Base-by-base conservation (phyloP, 2,888 invertebrate genomes). In the Dryobota labecula region DNA sequence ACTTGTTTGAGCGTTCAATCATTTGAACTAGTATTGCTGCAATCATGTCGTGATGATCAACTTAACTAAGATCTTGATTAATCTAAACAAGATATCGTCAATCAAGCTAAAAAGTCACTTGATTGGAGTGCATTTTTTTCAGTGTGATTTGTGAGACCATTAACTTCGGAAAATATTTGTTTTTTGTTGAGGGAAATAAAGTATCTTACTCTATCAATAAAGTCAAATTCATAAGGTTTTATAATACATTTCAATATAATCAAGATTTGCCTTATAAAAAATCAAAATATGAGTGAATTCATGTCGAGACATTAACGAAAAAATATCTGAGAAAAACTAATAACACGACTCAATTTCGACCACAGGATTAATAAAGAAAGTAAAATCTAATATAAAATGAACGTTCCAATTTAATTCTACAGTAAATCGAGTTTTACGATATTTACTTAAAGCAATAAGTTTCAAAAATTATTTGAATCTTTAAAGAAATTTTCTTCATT, bases 121-220 rank as follows among this genome's bases (percentile, higher is more conserved):
- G n/a, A n/a, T n/a, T n/a, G n/a, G n/a, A n/a, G n/a, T n/a, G n/a
- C n/a, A n/a, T n/a, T n/a, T n/a, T n/a, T n/a, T 43, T 53, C 51
- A 73, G 69, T 20, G 49, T n/a, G 30, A 45, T 49, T 73, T 49
- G 33, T n/a, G n/a, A 24, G 18, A 47, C 20, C 8, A 11, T n/a
- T 65, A 24, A 18, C 4, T 76, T 33, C 1, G 1, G 30, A 5
- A 33, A 41, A 41, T 18, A 18, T n/a, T 47, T 13, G 0, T n/a
- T 49, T 73, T 60, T 51, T 13, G 5, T 4, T 27, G 1, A 20
- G 2, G 7, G 13, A 54, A 11, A 27, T 38, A 47, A 36, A 36
- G 6, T 24, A 15, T 15, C 24, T 3, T 13, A 60, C 13, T 41
- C 8, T 43, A 18, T n/a, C 1, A 9, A 38, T 18, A 3, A 11